Percentiles rank a stretch among this genome's conserved stretches.
Conservation (phyloP, 2,797 vertebrate species). For the Morelia viridis region DNA sequence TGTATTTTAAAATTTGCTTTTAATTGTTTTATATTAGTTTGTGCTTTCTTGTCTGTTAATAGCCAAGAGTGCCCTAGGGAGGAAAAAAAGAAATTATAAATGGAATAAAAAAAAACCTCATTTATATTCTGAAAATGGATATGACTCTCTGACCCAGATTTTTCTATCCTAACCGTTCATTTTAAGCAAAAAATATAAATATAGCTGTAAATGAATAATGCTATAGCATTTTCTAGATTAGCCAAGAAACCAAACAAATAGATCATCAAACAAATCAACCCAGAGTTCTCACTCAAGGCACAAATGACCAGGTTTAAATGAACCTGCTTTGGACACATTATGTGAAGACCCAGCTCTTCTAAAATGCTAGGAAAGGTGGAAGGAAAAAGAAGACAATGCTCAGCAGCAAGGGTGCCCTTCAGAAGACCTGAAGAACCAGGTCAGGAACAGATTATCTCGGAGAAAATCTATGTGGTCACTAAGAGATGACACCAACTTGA, state of each 20-base stretch:
- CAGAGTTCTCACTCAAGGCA: not conserved
- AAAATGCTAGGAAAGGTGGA: not conserved
- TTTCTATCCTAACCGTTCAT: not conserved
- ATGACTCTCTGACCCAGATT: not conserved
- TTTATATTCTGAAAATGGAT: not conserved
- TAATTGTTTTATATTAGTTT: not conserved
- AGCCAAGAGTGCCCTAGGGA: not conserved
- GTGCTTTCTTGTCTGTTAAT: not conserved
- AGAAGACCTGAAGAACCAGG: not conserved
- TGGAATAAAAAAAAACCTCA: not conserved
- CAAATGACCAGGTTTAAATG: not conserved
- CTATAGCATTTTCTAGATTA: not conserved
- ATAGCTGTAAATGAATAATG: not conserved
- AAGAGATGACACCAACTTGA: not conserved
- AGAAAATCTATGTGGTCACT: not conserved
- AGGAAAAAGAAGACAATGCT: not conserved
- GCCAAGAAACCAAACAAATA: not conserved
- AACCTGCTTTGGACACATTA: not conserved
- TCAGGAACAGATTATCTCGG: not conserved
- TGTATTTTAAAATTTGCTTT: not conserved
- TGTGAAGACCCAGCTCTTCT: not conserved
- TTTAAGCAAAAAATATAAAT: not conserved
- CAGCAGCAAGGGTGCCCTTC: not conserved
- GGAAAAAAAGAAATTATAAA: not conserved
- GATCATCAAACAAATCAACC: not conserved